Evolutionary conservation across 2,113 vertebrate genomes (phyloP).

Genomic region (Oncorhynchus clarkii): DNA sequence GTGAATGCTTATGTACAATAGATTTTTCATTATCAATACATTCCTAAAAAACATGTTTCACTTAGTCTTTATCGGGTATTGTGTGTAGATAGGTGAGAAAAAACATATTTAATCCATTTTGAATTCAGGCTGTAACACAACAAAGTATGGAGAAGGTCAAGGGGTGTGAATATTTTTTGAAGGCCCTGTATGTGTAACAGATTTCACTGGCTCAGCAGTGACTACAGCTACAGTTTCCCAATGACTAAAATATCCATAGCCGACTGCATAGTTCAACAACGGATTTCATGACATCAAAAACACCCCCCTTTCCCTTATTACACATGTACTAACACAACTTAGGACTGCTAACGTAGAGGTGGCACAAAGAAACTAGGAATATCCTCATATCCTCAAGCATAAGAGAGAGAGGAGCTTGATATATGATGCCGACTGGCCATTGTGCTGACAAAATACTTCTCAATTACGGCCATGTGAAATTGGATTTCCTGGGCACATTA

Average conservation of each 20-base stretch:
- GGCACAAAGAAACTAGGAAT: constrained; percentile 15
- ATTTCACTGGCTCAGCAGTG: neutral
- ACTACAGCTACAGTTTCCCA: constrained; percentile 13
- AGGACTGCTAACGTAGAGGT: constrained; percentile 1
- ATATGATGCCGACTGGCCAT: constrained; percentile 50
- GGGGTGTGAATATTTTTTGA: too few species aligned
- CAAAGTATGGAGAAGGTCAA: too few species aligned
- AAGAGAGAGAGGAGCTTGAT: constrained; percentile 33
- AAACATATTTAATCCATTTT: too few species aligned
- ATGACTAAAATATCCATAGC: neutral
- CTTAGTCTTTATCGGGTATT: too few species aligned
- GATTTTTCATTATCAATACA: too few species aligned
- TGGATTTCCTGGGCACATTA: constrained; percentile 71
- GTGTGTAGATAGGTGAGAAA: too few species aligned
- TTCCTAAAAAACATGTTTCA: too few species aligned
- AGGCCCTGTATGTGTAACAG: too few species aligned
- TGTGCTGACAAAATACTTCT: constrained; percentile 72
- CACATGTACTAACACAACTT: constrained; percentile 48
- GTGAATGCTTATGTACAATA: too few species aligned
- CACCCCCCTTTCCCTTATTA: constrained; percentile 11
- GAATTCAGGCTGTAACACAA: too few species aligned
- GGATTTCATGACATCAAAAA: constrained; percentile 25
- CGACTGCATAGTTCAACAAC: constrained; percentile 35
- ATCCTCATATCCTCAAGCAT: constrained; percentile 18
- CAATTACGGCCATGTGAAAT: constrained; percentile 73